Evolutionary conservation across 1,140 invertebrate species (phyloP), one percentile per base, ranked within the genome.

Genomic region (Euwallacea similis): DNA sequence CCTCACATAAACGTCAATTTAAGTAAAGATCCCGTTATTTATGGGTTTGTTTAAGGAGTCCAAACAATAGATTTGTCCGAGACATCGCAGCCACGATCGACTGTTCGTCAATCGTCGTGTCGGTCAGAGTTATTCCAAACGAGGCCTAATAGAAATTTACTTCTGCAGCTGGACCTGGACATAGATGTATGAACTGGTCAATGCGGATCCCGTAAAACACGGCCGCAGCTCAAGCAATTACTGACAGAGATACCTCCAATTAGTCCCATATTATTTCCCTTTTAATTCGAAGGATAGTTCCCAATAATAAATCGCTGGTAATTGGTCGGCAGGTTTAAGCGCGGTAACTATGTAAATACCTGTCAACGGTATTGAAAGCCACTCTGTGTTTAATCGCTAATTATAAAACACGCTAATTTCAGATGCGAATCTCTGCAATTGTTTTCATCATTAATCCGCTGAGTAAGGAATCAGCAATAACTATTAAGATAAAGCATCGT

Each of bases 61-160:
- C 73, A 77, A 80, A 79, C 77, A 80, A 80, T 80, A 79, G 78
- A 79, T 79, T 79, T 79, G 78, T 80, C 73, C 59, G 53, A 53
- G 73, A 78, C 73, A 75, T 76, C 75, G 70, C 71, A 74, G 66
- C 73, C 69, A 58, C 61, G 61, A 71, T 64, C 61, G 62, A 71
- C 69, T 21, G 71, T 77, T 74, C 76, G 72, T 77, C 77, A 76
- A 69, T 69, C 66, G 58, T 60, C 41, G 21, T 60, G 42, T 46
- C 61, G 21, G 15, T 16, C n/a, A 64, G 13, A 64, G 21, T 64
- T 47, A 50, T 50, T 64, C 47, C 43, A 42, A 42, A 16, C 41
- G 10, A 56, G 54, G 16, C 54, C 16, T 56, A 56, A 56, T 16
- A 56, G 54, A 56, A 56, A 56, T 56, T 56, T 56, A 9, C 54